A percentile compares a stretch with the other conserved stretches of the same genome.
These are phyloP conservation scores for Streblospio benedicti DNA, from an alignment of 1,140 invertebrate genomes.

Conservation along the genomic window DNA sequence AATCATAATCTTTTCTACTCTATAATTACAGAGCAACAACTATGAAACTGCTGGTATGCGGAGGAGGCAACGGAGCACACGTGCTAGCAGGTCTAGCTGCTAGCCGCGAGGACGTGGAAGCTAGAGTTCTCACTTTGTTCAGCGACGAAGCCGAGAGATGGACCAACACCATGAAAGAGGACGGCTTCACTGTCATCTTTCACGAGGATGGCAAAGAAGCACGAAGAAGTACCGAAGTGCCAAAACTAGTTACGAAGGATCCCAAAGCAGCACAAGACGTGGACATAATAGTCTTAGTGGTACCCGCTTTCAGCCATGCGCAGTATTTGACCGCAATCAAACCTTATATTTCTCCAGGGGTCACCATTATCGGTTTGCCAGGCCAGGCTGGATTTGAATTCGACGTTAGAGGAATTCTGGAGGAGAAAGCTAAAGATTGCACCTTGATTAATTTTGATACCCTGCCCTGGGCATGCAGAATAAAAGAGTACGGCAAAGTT, in stretches of 20 bases:
- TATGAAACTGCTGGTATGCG: constrained; percentile 26
- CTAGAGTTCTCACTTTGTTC: constrained; percentile 28
- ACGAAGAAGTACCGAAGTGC: constrained; percentile 12
- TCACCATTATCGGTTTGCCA: constrained; percentile 26
- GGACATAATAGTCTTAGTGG: constrained; percentile 24
- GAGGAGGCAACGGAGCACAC: constrained; percentile 33
- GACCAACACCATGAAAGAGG: constrained; percentile 22
- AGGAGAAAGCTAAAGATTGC: constrained; percentile 24
- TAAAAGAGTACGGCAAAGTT: too few relatives aligned
- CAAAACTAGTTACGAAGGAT: constrained; percentile 20
- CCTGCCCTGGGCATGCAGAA: too few relatives aligned
- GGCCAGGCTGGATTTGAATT: constrained; percentile 34
- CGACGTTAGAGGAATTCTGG: constrained; percentile 21
- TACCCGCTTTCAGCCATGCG: constrained; percentile 26
- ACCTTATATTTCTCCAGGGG: constrained; percentile 20
- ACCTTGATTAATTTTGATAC: constrained; percentile 20
- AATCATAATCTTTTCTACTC: too few relatives aligned
- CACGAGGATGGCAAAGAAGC: constrained; percentile 22
- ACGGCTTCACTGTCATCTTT: constrained; percentile 23
- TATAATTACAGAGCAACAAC: too few relatives aligned
- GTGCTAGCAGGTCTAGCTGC: constrained; percentile 29
- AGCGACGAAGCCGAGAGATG: constrained; percentile 33
- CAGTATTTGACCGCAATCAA: constrained; percentile 23
- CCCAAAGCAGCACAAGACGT: constrained; percentile 16
- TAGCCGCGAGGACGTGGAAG: constrained; percentile 23